Conservation (phyloP, 2,113 vertebrate genomes). For the Rhea americana region DNA sequence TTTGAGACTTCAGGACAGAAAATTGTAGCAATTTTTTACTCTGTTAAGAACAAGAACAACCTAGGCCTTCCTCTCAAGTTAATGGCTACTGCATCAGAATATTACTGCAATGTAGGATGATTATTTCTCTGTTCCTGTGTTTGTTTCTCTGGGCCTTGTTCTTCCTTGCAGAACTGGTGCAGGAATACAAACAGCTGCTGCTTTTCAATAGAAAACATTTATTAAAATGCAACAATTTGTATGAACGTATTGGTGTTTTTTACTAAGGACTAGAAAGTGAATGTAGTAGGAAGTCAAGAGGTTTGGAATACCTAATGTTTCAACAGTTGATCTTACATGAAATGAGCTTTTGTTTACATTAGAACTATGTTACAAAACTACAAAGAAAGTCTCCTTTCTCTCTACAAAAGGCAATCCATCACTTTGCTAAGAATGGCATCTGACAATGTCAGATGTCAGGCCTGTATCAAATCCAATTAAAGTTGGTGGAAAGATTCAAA, state of each 20-base stretch:
- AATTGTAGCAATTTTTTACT: not conserved
- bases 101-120: not conserved
- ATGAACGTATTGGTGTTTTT: not conserved
- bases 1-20: not conserved
- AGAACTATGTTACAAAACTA: not conserved
- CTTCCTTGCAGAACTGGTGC: not conserved
- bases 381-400: not conserved
- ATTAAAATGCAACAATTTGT: not conserved
- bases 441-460: not conserved
- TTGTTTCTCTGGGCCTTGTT: not conserved
- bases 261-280: not conserved
- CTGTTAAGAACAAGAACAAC: not conserved
- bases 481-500: not conserved
- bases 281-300: not conserved
- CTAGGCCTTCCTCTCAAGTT: not conserved
- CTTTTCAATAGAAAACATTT: slow-evolving; percentile 29
- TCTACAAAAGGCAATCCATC: not conserved
- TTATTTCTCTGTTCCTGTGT: not conserved
- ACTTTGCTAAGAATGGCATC: not conserved
- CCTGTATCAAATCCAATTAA: not conserved
- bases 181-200: not conserved
- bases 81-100: not conserved
- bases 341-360: not conserved
- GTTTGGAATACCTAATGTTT: not conserved
- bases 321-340: not conserved